Evolutionary conservation across 2,113 vertebrate species (phyloP), one percentile per base, ranked within the genome.

Genomic region (Bettongia penicillata): DNA sequence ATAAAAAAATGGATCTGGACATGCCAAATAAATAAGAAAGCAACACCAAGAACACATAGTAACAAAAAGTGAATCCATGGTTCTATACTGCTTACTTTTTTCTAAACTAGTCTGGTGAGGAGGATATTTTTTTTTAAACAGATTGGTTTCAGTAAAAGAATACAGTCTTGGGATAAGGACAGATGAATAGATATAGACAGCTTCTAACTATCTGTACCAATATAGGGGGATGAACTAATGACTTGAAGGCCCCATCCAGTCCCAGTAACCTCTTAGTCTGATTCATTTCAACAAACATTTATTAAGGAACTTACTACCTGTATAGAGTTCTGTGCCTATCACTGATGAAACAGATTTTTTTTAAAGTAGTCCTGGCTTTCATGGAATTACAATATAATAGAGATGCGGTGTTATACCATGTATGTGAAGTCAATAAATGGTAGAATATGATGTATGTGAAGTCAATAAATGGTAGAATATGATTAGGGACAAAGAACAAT

Each of bases 141-240:
- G 94, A 97, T 96, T 94, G 19, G 31, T 68, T 96, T 90, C 91
- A 90, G 95, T 93, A 68, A 97, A 53, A 96, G 89, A 96, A 50
- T 94, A 89, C 47, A 52, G 84, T 91, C 94, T 96, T 95, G 89
- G 89, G 91, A 91, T 52, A 57, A 89, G 51, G 91, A 50, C 14
- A 77, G 37, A 77, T 57, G 19, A 95, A 94, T 84, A 94, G 93
- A 95, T 25, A 55, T 37, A 91, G 37, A 91, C 95, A 97, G 95
- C 50, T 92, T 89, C 93, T 48, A 22, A 91, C 51, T 95, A 91
- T 93, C 93, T 84, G 53, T 31, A 94, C 50, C 89, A 91, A 55
- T 9, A 23, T 55, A 97, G 94, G 12, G 10, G 31, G 24, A 96
- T 57, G 51, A 94, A 94, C 89, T 95, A 68, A 94, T 77, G 26